A percentile compares a stretch with the other conserved stretches of the same genome.
Conservation (phyloP, 2,888 invertebrate genomes). For the Acronicta alni region DNA sequence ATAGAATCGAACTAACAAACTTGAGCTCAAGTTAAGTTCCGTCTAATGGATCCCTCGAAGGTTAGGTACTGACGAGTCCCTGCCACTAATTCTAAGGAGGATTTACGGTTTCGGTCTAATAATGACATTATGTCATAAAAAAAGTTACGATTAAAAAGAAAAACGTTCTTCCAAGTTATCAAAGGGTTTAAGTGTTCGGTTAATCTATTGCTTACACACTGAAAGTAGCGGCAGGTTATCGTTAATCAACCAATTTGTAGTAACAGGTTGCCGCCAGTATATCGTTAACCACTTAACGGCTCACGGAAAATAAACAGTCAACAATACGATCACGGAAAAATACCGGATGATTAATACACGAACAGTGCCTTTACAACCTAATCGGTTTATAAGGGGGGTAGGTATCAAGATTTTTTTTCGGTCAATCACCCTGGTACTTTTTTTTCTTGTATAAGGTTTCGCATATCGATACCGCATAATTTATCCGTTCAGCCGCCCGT, state of each 20-base stretch:
- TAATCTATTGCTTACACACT: not conserved
- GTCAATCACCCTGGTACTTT: constrained; percentile 62
- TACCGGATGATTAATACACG: constrained; percentile 27
- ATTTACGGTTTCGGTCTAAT: not conserved
- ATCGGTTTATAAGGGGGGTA: constrained; percentile 23
- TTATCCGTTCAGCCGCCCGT: constrained; percentile 65
- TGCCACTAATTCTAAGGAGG: too few relatives aligned
- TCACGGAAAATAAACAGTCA: constrained; percentile 23
- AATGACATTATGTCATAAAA: not conserved
- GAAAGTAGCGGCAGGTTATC: constrained; percentile 9
- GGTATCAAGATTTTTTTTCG: constrained; percentile 56
- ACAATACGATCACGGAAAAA: constrained; percentile 39
- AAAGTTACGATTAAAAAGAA: not conserved
- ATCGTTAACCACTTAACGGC: constrained; percentile 22
- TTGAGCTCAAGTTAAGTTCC: too few relatives aligned
- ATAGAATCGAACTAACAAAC: too few relatives aligned
- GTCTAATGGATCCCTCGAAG: too few relatives aligned
- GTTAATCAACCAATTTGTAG: constrained; percentile 16
- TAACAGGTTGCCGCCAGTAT: constrained; percentile 21
- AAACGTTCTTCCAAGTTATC: not conserved
- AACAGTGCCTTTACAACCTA: constrained; percentile 11
- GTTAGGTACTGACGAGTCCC: too few relatives aligned
- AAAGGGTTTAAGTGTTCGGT: not conserved
- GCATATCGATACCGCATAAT: constrained; percentile 67
- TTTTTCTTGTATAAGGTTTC: constrained; percentile 52